Base-by-base conservation (phyloP, 2,113 vertebrate species). In the Notechis scutatus region DNA sequence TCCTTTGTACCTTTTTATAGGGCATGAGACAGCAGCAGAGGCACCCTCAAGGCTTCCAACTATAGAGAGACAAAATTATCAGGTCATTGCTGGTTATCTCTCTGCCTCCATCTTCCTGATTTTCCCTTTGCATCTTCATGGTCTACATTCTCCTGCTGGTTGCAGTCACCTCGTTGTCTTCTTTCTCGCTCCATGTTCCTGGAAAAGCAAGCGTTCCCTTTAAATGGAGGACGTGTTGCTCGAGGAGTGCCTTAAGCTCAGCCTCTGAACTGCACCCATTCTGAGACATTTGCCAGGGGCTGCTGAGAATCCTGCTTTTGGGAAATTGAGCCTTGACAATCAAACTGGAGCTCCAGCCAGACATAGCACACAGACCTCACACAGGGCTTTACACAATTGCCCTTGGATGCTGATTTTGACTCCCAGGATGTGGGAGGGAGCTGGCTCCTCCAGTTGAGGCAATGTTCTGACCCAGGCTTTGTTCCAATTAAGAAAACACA, bases 21-120 rank as follows among this genome's bases (percentile, higher is more conserved):
- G 94, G 86, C 50, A 86, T 92, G 95, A 96, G 95, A 95, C 94
- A 94, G 94, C 95, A 94, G 95, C 96, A 96, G 96, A 95, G 95
- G 95, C 95, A 96, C 93, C 96, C 92, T 97, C 95, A 96, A 95
- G 95, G 95, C 93, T 92, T 96, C 96, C 96, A 96, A 97, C 94
- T 96, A 94, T 92, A 93, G 92, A 97, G 93, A 96, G 96, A 97
- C 94, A 96, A 96, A 96, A 95, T 96, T 96, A 96, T 93, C 95
- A 95, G 94, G 94, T 94, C 95, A 96, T 94, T 95, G 94, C 95
- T 8, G 15, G 87, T 54, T 34, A 45, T 96, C 95, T 96, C 61
- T 29, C 61, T 69, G 11, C 29, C 61, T 15, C 61, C 61, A n/a
- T n/a, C 29, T 69, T 93, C 90, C 7, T 34, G 93, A 92, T 42